Percentiles rank a stretch among this genome's conserved stretches.
phyloP scores from a whole-genome alignment of 2,888 invertebrate species.

The Aricia artaxerxes region DNA sequence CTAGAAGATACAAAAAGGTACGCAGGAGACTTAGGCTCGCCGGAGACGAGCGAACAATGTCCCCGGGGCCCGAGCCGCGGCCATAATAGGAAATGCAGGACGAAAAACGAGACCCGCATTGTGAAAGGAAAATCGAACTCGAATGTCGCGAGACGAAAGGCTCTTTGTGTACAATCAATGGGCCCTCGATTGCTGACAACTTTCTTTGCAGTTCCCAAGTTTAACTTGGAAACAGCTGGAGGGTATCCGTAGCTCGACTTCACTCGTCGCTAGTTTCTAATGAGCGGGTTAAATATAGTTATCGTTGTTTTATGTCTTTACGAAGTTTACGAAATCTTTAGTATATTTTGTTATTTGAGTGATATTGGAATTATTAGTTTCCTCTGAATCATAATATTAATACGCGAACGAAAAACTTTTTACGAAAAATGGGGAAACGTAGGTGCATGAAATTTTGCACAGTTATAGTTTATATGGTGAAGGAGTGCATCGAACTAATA shows the following conservation, averaged over 20 bases:
- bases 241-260: constrained; percentile 51
- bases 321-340: neutral
- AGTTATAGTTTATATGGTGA: too few species aligned
- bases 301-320: neutral
- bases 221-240: constrained; percentile 59
- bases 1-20: constrained; percentile 28
- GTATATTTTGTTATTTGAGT: neutral
- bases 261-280: constrained; percentile 40
- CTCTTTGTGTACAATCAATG: constrained; percentile 76
- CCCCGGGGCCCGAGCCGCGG: constrained; percentile 57
- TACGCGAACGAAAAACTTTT: too few species aligned
- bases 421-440: too few species aligned
- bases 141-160: constrained; percentile 71
- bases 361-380: neutral
- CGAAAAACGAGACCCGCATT: constrained; percentile 71
- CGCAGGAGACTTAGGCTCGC: constrained; percentile 45
- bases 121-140: constrained; percentile 73
- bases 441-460: too few species aligned
- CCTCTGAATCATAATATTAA: neutral
- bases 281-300: constrained; percentile 34
- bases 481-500: too few species aligned
- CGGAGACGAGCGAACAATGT: constrained; percentile 53
- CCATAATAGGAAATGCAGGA: constrained; percentile 70
- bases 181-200: constrained; percentile 74
- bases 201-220: constrained; percentile 68